Base-by-base conservation (phyloP, 2,888 invertebrate genomes). In the Lasioglossum figueresi region DNA sequence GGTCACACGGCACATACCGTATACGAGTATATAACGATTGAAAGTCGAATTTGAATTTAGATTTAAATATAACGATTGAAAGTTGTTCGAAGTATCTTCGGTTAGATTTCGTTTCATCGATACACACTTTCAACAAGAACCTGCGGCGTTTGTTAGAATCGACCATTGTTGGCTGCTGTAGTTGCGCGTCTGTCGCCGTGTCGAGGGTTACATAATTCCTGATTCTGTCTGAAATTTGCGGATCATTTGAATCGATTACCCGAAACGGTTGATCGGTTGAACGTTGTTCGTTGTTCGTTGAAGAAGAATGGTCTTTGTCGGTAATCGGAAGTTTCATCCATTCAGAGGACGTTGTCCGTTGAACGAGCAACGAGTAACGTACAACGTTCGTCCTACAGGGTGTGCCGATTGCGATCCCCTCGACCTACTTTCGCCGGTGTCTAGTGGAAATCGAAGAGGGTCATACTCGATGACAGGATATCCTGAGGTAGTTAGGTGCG, bases 361-460 rank as follows among this genome's bases (percentile, higher is more conserved):
- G 68, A 74, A n/a, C 40, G 76, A 27, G 68, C 56, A 77, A 19
- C 40, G 72, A 27, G 68, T n/a, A 12, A 31, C 4, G 10, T 5
- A 1, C 1, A 68, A 23, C 37, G 40, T 19, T 77, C 40, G 70
- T 45, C 45, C 75, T 77, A 10, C 27, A 75, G 83, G 87, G 87
- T 83, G 80, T 76, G 75, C 72, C 81, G 76, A 72, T 79, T 76
- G 76, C 73, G 45, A 81, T 83, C 80, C 83, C 81, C 80, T 86
- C 86, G 87, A 87, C 87, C 87, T 73, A 87, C 86, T 87, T 87
- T 86, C 80, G 52, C 31, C 45, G 40, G 37, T 23, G 82, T 74
- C 77, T 75, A 66, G 70, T 80, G 80, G 78, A 83, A 87, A 87
- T 87, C 87, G 87, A 87, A 86, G 87, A 83, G 83, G 87, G 87